Conservation (phyloP, 1,140 invertebrate genomes). For the Camponotus vicinus region DNA sequence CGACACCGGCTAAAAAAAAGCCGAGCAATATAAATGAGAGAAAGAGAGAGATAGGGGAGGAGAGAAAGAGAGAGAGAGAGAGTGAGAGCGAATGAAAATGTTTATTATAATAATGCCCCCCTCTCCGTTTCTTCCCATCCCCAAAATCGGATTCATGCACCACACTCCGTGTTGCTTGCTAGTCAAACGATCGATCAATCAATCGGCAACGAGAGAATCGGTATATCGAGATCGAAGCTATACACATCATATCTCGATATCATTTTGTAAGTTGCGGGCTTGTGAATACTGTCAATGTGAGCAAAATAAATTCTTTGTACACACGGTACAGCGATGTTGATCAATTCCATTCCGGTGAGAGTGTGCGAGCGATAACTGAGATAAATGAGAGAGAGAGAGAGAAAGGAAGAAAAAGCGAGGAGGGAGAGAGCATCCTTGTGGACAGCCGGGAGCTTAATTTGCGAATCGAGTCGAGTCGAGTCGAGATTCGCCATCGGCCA, state of each 20-base stretch:
- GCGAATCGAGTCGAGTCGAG: neutral
- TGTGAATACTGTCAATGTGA: conserved; percentile 69
- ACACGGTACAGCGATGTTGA: conserved; percentile 65
- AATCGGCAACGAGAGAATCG: conserved; percentile 16
- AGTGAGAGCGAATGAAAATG: conserved; percentile 7
- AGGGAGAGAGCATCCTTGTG: neutral
- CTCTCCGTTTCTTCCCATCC: too few species aligned
- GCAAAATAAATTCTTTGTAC: conserved; percentile 72
- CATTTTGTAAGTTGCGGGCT: conserved; percentile 57
- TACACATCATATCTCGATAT: conserved; percentile 54
- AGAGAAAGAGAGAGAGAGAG: neutral
- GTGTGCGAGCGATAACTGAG: neutral
- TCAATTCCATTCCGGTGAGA: conserved; percentile 56
- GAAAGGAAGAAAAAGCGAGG: neutral
- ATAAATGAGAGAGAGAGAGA: neutral
- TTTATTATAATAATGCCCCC: conserved; percentile 21
- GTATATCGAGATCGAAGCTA: neutral
- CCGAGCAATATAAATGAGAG: conserved; percentile 31
- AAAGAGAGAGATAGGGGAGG: conserved; percentile 30
- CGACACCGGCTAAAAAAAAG: conserved; percentile 82
- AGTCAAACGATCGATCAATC: conserved; percentile 17
- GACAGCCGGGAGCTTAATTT: conserved; percentile 19
- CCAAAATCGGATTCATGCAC: conserved; percentile 5
- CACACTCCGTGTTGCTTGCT: conserved; percentile 23
- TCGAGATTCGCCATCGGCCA: conserved; percentile 20